A percentile compares a stretch with the other conserved stretches of the same genome.
These are phyloP conservation scores for Euzophera pinguis DNA, from an alignment of 2,888 invertebrate species.

Conservation along the genomic window DNA sequence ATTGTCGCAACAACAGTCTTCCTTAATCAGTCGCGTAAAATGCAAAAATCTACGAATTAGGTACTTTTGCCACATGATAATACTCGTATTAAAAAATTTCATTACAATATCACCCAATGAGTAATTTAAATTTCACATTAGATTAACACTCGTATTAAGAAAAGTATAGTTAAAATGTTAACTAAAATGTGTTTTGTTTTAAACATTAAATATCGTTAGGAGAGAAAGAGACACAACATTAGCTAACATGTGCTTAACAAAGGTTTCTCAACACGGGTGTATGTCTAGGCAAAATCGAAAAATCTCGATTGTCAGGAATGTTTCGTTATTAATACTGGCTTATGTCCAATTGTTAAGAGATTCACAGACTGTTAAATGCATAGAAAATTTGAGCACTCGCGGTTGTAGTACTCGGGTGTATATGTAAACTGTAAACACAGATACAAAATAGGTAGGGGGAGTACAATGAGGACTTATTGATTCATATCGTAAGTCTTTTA, in stretches of 20 bases:
- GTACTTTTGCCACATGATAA: slow-evolving; percentile 64
- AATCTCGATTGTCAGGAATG: slow-evolving; percentile 73
- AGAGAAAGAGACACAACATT: too few relatives aligned
- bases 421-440: background rate
- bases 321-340: slow-evolving; percentile 68
- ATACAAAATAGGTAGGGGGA: slow-evolving; percentile 11
- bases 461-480: background rate
- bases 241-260: too few relatives aligned
- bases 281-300: slow-evolving; percentile 48
- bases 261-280: too few relatives aligned
- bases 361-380: slow-evolving; percentile 45
- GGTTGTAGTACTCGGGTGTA: slow-evolving; percentile 2
- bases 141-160: too few relatives aligned
- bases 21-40: slow-evolving; percentile 60
- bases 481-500: background rate
- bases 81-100: slow-evolving; percentile 52
- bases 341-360: slow-evolving; percentile 35
- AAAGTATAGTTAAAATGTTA: too few relatives aligned
- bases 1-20: slow-evolving; percentile 68
- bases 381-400: slow-evolving; percentile 21
- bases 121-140: slow-evolving; percentile 50
- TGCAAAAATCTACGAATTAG: slow-evolving; percentile 49
- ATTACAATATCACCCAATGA: slow-evolving; percentile 73
- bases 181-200: too few relatives aligned
- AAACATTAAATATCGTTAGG: too few relatives aligned